Base-by-base conservation (phyloP, 2,113 vertebrate genomes). In the Oncorhynchus masou region DNA sequence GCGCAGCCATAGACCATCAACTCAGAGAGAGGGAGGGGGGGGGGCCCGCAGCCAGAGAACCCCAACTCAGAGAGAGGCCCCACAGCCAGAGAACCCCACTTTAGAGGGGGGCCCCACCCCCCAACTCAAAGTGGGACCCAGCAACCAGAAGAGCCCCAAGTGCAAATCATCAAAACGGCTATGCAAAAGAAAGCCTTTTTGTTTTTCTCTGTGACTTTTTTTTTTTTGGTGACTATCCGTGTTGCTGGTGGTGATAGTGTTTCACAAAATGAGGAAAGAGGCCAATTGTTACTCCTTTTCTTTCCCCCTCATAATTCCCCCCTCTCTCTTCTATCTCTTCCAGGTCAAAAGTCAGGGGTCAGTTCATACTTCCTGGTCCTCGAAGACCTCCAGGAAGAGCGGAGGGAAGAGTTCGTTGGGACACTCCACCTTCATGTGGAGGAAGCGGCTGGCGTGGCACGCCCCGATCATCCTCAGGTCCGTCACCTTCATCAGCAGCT, bases 401-500 rank as follows among this genome's bases (percentile, higher is more conserved):
- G 98, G 97, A 51, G 97, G 97, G 82, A 99, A 99, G 82, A 99
- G 95, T 95, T 99, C 98, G n/a, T 94, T 99, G 90, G 97, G 98
- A 89, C 98, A 99, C 88, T 99, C 97, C 94, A 99, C 97, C 93
- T 99, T 99, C 98, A 99, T 99, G 94, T 99, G 98, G 83, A 99
- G 96, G 95, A 99, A 99, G 89, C 97, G 96, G 93, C 96, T 98
- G 92, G 97, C 97, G 27, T 99, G 98, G 91, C 98, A 99, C 81
- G 98, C 97, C 76, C 98, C 97, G 0, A 99, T 99, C 97, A 99
- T 99, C 82, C 98, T 92, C 89, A 99, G 96, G 89, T 99, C 98
- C 27, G 98, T 99, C 93, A 99, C 98, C 94, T 99, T 99, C 98
- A 99, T 99, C 92, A 99, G 96, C 94, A 99, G 96, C 95, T 99